Percentiles rank a stretch among this genome's conserved stretches.
phyloP scores from a whole-genome alignment of 2,797 vertebrate species.

The Pseudochirops corinnae region DNA sequence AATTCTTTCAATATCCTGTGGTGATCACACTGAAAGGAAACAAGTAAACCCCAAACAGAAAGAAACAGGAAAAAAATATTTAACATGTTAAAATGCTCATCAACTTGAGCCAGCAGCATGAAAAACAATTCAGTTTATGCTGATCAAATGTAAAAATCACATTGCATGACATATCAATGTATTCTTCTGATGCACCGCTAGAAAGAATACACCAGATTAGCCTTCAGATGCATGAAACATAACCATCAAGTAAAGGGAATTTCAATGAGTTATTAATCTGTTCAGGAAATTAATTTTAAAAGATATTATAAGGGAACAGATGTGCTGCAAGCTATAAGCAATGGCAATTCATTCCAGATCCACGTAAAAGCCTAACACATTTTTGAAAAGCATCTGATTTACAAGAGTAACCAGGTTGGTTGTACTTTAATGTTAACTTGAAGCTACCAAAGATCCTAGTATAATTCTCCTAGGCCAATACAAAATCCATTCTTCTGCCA shows the following conservation, averaged over 20 bases:
- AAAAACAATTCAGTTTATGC: neutral
- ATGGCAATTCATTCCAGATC: constrained; percentile 12
- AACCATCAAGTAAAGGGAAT: constrained; percentile 10
- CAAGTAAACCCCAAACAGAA: neutral
- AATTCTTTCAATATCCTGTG: neutral
- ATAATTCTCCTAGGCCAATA: neutral
- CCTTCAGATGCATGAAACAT: neutral
- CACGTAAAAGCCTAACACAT: neutral
- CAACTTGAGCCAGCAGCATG: neutral
- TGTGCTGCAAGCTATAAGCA: neutral
- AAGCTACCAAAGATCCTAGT: neutral
- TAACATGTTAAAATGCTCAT: neutral
- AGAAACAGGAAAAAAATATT: neutral
- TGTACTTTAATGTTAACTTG: neutral
- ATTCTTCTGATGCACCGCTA: neutral
- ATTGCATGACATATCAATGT: neutral
- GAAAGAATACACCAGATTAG: neutral
- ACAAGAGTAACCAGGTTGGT: neutral
- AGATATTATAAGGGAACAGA: neutral
- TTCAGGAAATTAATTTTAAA: constrained; percentile 43
- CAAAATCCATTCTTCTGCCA: neutral
- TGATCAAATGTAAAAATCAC: constrained; percentile 1
- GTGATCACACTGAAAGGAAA: neutral
- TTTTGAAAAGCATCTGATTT: neutral
- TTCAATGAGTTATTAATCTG: constrained; percentile 35